phyloP scores from a whole-genome alignment of 2,113 vertebrate species.

The Thalassarche chlororhynchos region DNA sequence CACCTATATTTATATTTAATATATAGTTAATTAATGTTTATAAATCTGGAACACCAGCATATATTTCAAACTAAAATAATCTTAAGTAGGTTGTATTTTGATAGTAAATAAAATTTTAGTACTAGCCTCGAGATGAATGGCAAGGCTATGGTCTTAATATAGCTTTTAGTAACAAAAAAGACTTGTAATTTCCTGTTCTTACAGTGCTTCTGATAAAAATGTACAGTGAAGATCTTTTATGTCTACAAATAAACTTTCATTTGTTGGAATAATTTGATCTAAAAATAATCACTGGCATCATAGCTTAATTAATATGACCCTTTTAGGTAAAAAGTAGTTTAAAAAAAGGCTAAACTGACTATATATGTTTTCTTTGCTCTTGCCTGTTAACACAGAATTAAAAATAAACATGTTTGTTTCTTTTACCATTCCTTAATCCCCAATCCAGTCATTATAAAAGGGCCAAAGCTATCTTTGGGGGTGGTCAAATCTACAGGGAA shows the following conservation, averaged over 20 bases:
- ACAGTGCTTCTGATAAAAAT: background rate
- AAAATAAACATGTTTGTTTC: conserved; percentile 58
- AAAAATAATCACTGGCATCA: conserved; percentile 33
- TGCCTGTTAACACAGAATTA: conserved; percentile 43
- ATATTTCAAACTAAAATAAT: background rate
- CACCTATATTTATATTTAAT: background rate
- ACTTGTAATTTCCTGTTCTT: conserved; percentile 1
- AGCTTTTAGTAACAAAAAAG: background rate
- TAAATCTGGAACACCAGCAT: background rate
- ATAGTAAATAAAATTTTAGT: conserved; percentile 2
- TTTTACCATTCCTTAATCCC: conserved; percentile 37
- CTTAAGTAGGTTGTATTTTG: background rate
- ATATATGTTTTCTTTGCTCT: conserved; percentile 39
- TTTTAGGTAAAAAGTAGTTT: background rate
- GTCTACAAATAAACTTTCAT: conserved; percentile 2
- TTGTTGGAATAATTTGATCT: conserved; percentile 20
- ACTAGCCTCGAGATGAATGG: background rate
- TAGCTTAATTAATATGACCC: conserved; percentile 54
- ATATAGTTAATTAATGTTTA: background rate
- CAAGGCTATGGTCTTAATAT: background rate
- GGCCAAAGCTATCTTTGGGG: conserved; percentile 59
- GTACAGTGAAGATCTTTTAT: background rate
- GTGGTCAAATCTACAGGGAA: conserved; percentile 72
- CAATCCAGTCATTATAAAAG: conserved; percentile 65
- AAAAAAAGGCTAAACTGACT: conserved; percentile 6